A percentile compares a stretch with the other conserved stretches of the same genome.
phyloP scores from a whole-genome alignment of 2,888 invertebrate species.

The Chymomyza fuscimana region DNA sequence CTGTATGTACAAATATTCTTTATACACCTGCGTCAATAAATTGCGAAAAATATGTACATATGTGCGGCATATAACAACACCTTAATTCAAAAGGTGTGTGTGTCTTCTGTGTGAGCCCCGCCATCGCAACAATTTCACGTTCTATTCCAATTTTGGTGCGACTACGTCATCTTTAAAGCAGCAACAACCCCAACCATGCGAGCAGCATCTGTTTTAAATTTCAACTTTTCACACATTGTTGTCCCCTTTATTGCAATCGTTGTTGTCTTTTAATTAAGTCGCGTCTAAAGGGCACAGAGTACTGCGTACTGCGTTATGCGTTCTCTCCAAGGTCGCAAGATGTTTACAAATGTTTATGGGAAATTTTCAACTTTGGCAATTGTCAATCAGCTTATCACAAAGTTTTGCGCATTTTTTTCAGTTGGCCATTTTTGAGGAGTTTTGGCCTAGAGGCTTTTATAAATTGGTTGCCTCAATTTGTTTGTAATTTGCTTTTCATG shows the following conservation, averaged over 20 bases:
- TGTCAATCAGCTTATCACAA: not conserved
- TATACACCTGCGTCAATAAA: conserved; percentile 19
- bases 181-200: not conserved
- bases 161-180: conserved; percentile 59
- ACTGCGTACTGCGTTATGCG: not conserved
- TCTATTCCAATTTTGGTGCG: conserved; percentile 48
- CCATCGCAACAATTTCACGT: conserved; percentile 4
- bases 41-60: conserved; percentile 45
- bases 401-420: not conserved
- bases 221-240: not conserved
- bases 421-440: not conserved
- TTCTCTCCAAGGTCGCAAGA: not conserved
- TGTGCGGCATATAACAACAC: conserved; percentile 24
- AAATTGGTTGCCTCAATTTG: not conserved
- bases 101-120: not conserved
- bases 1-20: not conserved
- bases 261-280: not conserved
- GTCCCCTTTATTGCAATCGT: not conserved
- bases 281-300: not conserved
- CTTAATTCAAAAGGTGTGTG: conserved; percentile 12
- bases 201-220: conserved; percentile 49
- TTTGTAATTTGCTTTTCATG: not conserved
- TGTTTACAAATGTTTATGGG: too few relatives aligned
- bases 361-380: not conserved
- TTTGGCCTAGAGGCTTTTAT: too few relatives aligned